Percentiles rank a stretch among this genome's conserved stretches.
These are phyloP conservation scores for Leucosticte australis DNA, from an alignment of 2,113 vertebrate species.

Conservation along the genomic window DNA sequence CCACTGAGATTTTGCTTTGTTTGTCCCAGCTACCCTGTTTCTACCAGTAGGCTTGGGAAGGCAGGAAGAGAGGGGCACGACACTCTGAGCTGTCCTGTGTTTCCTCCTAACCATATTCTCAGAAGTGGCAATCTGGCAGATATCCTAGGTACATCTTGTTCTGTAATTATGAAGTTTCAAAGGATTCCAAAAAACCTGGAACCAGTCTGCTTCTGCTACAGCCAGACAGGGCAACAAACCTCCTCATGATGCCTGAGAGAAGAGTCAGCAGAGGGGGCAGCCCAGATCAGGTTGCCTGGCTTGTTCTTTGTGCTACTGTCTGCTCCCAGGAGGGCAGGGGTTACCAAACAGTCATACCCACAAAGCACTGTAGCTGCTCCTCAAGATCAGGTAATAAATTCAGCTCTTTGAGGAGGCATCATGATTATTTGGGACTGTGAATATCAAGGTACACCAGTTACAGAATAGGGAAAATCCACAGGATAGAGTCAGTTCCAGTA, in stretches of 20 bases:
- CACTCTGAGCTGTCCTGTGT: background rate
- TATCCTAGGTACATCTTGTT: background rate
- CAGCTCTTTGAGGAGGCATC: background rate
- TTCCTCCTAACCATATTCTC: background rate
- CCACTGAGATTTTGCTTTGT: background rate
- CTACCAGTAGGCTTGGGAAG: background rate
- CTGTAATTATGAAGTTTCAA: background rate
- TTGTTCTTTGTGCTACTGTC: background rate
- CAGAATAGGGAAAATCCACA: background rate
- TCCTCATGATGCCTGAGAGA: background rate
- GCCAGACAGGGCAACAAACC: background rate
- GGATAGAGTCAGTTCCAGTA: background rate
- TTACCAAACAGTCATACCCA: background rate
- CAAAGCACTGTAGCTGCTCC: background rate
- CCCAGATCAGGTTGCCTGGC: background rate
- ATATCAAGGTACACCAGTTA: background rate
- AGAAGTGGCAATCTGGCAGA: background rate
- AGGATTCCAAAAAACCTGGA: background rate
- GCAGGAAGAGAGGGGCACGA: accelerated
- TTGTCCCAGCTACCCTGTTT: background rate
- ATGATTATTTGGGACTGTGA: background rate
- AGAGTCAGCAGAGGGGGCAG: background rate
- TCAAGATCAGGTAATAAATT: background rate
- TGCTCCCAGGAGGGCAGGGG: background rate
- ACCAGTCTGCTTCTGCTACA: background rate